Evolutionary conservation across 2,113 vertebrate species (phyloP).

Genomic region (Rynchops niger): DNA sequence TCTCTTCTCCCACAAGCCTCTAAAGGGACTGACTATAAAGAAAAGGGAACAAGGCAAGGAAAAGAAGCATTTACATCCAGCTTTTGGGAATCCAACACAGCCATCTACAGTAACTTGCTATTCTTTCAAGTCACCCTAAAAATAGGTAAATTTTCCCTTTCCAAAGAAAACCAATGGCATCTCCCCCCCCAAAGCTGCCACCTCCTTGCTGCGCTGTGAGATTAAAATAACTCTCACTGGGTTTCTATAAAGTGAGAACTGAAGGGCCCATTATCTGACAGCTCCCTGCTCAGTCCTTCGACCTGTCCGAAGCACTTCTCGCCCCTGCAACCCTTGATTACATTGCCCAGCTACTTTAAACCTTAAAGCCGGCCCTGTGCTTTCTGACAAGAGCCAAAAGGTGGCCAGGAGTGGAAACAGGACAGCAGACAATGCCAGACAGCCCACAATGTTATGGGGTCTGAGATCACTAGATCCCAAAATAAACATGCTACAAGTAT

Average conservation of each 20-base stretch:
- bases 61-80: neutral
- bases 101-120: neutral
- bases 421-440: neutral
- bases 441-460: rapidly evolving
- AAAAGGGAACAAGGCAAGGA: neutral
- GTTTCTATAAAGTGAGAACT: neutral
- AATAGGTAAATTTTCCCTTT: neutral
- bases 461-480: conserved; percentile 9
- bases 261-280: neutral
- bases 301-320: neutral
- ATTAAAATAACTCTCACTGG: neutral
- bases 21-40: neutral
- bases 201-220: neutral
- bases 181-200: neutral
- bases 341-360: neutral
- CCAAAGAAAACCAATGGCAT: neutral
- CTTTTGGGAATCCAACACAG: neutral
- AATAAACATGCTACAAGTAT: neutral
- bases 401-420: neutral
- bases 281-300: neutral
- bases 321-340: neutral
- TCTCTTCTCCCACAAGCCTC: neutral
- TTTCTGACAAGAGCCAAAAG: neutral
- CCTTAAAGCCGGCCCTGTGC: neutral
- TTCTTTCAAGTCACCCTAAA: neutral